These are phyloP conservation scores for Mastacembelus armatus DNA, from an alignment of 2,797 vertebrate genomes.

Conservation along the genomic window DNA sequence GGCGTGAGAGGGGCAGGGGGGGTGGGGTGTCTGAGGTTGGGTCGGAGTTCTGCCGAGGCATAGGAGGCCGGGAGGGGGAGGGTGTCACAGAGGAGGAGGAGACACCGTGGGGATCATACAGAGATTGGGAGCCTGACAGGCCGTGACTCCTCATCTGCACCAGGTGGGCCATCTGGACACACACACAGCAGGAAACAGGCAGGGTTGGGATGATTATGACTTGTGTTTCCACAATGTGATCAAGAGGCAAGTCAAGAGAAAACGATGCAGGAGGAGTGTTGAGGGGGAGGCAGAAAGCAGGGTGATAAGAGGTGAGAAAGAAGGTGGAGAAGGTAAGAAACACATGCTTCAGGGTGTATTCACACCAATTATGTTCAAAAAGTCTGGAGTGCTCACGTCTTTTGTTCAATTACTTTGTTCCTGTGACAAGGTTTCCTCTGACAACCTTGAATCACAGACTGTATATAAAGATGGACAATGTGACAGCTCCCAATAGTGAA, in stretches of 20 bases:
- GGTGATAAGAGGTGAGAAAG: slow-evolving; percentile 2
- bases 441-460: neutral
- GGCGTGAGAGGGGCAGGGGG: slow-evolving; percentile 90
- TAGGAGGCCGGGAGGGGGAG: slow-evolving; percentile 94
- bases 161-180: slow-evolving; percentile 90
- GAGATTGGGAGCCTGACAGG: slow-evolving; percentile 96
- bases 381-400: neutral
- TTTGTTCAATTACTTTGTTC: neutral
- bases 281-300: neutral
- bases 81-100: slow-evolving; percentile 93
- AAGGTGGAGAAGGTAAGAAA: neutral
- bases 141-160: slow-evolving; percentile 96
- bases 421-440: neutral
- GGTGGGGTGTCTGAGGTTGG: slow-evolving; percentile 97
- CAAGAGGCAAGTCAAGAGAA: slow-evolving; percentile 19
- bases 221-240: slow-evolving; percentile 13
- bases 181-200: slow-evolving; percentile 54
- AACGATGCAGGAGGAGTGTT: slow-evolving; percentile 24
- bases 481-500: too few species aligned
- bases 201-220: slow-evolving; percentile 45
- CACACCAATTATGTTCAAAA: neutral
- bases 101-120: slow-evolving; percentile 95
- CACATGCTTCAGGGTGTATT: slow-evolving; percentile 23
- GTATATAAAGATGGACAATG: too few species aligned
- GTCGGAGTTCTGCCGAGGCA: slow-evolving; percentile 99